These are phyloP conservation scores for Hypomesus transpacificus DNA, from an alignment of 2,113 vertebrate species.

Conservation along the genomic window DNA sequence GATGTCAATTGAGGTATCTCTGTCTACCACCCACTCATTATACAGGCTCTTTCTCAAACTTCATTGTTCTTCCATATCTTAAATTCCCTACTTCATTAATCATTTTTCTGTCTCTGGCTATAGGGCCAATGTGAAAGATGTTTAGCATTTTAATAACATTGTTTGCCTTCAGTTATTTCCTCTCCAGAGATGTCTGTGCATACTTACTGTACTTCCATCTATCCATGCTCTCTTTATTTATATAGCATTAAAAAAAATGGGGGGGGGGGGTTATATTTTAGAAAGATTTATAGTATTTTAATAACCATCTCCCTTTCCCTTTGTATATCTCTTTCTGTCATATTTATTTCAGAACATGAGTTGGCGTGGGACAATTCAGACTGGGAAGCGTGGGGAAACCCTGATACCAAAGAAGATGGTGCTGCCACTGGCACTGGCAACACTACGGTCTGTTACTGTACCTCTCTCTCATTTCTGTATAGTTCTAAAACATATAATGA, in stretches of 20 bases:
- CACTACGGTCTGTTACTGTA: conserved; percentile 44
- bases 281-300: neutral
- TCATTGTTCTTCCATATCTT: neutral
- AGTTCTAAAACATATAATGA: no score
- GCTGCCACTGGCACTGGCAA: conserved; percentile 16
- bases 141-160: no score
- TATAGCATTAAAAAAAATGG: neutral
- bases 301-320: neutral
- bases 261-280: neutral
- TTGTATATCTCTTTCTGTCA: neutral
- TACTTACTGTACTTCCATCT: no score
- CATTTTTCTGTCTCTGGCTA: neutral
- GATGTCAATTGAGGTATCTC: neutral
- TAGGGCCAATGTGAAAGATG: no score
- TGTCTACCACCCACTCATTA: neutral
- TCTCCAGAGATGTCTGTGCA: no score
- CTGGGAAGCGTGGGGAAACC: conserved; percentile 70
- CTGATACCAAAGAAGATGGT: conserved; percentile 51
- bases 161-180: no score
- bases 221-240: no score
- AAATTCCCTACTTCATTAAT: neutral
- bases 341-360: conserved; percentile 60
- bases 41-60: neutral
- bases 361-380: conserved; percentile 71
- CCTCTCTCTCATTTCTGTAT: neutral